Base-by-base conservation (phyloP, 2,888 invertebrate genomes). In the Trachelus troglodyta region DNA sequence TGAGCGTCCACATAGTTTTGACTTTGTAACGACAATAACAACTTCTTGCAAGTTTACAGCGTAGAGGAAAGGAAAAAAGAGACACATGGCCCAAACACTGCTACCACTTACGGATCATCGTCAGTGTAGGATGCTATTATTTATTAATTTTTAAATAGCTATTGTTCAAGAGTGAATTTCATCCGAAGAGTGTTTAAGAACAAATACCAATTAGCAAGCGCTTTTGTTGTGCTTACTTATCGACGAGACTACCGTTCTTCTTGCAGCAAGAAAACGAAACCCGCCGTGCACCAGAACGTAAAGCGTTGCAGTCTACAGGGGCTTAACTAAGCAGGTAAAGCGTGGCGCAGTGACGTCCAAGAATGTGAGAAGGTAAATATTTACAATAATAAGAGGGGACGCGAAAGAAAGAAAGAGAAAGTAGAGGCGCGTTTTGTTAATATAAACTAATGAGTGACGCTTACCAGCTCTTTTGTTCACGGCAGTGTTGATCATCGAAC, bases 401-500 rank as follows among this genome's bases (percentile, higher is more conserved):
- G 56, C 23, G 6, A 40, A 40, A 40, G 15, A 40, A 40, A 56
- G 56, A 56, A 9, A 23, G 1, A 15, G 56, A 56, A 56, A 56
- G 56, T 23, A 23, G 56, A 56, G 56, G 23, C 56, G 23, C 9
- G 56, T 23, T 23, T 40, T 40, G 1, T 23, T 23, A 23, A 56
- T 56, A 56, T 56, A 56, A 23, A 56, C 23, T 23, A 9, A 56
- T 56, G 56, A 56, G 56, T 56, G 56, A 56, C 56, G 89, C 91
- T 90, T 83, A 92, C 92, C 90, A 84, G 88, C 90, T 81, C 92
- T 91, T 84, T 92, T 92, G 89, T 92, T 94, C 83, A 94, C 93
- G 77, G 94, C 94, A 69, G 94, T 93, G 87, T 94, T 94, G 84
- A 94, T 92, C 92, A 94, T 94, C 85, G 93, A 93, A 69, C 94